These are phyloP conservation scores for Crenichthys baileyi DNA, from an alignment of 2,797 vertebrate genomes.

Conservation along the genomic window DNA sequence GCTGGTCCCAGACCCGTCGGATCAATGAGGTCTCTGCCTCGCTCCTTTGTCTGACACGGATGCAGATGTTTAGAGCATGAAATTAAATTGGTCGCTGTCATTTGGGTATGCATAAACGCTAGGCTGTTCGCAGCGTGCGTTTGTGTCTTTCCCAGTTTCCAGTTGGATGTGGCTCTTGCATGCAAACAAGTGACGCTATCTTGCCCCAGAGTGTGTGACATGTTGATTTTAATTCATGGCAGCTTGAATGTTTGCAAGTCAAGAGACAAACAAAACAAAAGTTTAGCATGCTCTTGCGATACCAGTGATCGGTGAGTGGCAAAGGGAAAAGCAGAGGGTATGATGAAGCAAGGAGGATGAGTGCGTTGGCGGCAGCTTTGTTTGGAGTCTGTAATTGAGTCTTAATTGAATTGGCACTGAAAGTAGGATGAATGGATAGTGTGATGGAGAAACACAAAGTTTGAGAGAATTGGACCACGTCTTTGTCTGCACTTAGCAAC, in stretches of 20 bases:
- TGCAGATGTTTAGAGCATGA: conserved; percentile 82
- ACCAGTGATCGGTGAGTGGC: conserved; percentile 12
- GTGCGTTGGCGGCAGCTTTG: conserved; percentile 66
- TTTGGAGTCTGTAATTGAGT: conserved; percentile 83
- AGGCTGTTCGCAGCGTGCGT: conserved; percentile 37
- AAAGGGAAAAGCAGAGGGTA: conserved; percentile 8
- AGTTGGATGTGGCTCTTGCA: conserved; percentile 26
- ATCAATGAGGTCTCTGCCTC: conserved; percentile 67
- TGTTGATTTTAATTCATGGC: conserved; percentile 53
- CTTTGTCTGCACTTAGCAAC: conserved; percentile 65
- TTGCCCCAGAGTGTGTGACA: conserved; percentile 40
- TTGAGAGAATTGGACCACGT: conserved; percentile 59
- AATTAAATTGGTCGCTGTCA: conserved; percentile 78
- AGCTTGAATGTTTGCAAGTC: conserved; percentile 49
- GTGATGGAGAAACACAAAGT: conserved; percentile 50
- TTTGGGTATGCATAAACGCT: conserved; percentile 47
- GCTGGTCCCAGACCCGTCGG: conserved; percentile 70
- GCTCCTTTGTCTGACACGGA: conserved; percentile 75
- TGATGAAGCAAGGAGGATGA: conserved; percentile 24
- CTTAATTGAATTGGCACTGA: conserved; percentile 86
- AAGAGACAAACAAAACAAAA: conserved; percentile 54
- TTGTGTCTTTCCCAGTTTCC: conserved; percentile 25
- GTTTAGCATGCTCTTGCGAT: conserved; percentile 44
- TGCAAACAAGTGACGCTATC: conserved; percentile 37
- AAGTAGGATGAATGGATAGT: conserved; percentile 60